Evolutionary conservation across 2,113 vertebrate species (phyloP).

Genomic region (Brevimyrus niger): DNA sequence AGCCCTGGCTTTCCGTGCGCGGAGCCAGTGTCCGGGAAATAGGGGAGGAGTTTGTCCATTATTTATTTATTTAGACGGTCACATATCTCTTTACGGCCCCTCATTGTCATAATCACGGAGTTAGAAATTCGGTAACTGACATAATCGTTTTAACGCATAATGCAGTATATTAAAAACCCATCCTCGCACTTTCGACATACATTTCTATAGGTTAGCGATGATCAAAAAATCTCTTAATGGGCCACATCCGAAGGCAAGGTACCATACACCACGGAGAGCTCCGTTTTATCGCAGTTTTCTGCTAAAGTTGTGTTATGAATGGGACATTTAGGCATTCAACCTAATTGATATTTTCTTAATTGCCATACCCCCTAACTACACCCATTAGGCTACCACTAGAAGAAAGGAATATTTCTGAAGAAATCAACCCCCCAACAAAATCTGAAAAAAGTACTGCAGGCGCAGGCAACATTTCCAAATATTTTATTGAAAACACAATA

Average conservation of each 20-base stretch:
- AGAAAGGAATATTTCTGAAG: neutral
- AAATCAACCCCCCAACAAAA: neutral
- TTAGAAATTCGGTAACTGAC: neutral
- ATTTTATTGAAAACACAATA: neutral
- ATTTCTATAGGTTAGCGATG: neutral
- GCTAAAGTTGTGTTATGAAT: neutral
- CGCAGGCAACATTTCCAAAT: neutral
- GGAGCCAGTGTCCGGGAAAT: neutral
- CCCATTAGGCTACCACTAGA: neutral
- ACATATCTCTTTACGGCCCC: neutral
- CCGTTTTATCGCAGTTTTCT: neutral
- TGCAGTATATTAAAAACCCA: neutral
- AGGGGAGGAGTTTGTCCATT: neutral
- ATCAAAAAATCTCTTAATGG: neutral
- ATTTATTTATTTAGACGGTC: conserved; percentile 7
- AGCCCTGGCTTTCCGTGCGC: neutral
- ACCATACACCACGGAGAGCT: neutral
- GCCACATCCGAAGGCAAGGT: neutral
- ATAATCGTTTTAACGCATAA: neutral
- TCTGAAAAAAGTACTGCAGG: neutral
- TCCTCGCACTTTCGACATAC: neutral
- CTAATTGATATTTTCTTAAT: neutral
- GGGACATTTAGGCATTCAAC: neutral
- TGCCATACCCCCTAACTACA: neutral
- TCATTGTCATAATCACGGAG: neutral